Conservation (phyloP, 2,888 invertebrate species). For the Caenorhabditis sp. region DNA sequence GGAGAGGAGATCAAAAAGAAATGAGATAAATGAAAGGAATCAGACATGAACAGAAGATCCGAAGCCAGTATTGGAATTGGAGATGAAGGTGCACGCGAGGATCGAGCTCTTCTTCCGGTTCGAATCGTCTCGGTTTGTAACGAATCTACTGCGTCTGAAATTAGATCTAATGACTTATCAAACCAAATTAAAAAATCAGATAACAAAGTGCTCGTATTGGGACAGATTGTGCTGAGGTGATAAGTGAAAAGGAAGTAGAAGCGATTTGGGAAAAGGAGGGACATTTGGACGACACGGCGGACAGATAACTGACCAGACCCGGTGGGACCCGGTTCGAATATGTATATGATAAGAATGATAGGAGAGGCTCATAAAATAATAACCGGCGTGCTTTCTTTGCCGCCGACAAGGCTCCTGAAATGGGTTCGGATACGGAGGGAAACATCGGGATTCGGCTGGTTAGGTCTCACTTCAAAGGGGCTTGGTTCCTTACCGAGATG, state of each 20-base stretch:
- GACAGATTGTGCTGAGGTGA: not conserved
- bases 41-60: conserved; percentile 52
- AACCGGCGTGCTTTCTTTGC: conserved; percentile 50
- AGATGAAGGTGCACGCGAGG: conserved; percentile 57
- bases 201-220: not conserved
- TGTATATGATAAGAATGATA: not conserved
- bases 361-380: conserved; percentile 44
- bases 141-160: conserved; percentile 48
- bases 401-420: conserved; percentile 54
- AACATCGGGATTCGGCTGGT: not conserved
- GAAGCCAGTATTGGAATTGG: conserved; percentile 51
- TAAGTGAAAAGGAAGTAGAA: conserved; percentile 6
- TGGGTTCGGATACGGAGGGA: not conserved
- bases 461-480: not conserved
- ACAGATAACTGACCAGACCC: conserved; percentile 33
- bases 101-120: conserved; percentile 62
- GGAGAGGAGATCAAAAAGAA: not conserved
- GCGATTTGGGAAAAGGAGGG: conserved; percentile 2
- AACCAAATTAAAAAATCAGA: not conserved
- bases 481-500: conserved; percentile 53
- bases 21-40: not conserved
- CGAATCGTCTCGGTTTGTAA: conserved; percentile 39
- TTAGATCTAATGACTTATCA: not conserved
- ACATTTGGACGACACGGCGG: conserved; percentile 26
- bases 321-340: conserved; percentile 1